Evolutionary conservation across 2,797 vertebrate species (phyloP).

Genomic region (Malacoctenus gilli): DNA sequence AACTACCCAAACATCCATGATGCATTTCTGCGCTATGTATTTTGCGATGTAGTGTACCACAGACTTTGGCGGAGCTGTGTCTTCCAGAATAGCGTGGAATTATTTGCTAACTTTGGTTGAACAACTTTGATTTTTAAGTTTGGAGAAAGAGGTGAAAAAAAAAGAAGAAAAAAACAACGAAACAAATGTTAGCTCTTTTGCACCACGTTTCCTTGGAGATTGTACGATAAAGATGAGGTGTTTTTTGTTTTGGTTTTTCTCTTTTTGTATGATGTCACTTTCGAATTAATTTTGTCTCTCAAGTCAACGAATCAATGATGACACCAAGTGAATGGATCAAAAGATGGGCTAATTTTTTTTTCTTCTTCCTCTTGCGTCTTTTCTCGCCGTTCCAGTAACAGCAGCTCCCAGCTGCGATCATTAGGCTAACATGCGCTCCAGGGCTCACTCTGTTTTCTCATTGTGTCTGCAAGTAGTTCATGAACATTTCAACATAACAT

Average conservation of each 20-base stretch:
- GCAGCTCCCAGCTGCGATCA: slow-evolving; percentile 55
- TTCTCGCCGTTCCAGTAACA: slow-evolving; percentile 58
- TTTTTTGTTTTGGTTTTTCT: too few relatives aligned
- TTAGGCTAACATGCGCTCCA: slow-evolving; percentile 61
- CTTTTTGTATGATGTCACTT: slow-evolving; percentile 55
- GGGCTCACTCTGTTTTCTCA: slow-evolving; percentile 66
- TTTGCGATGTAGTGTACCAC: slow-evolving; percentile 58
- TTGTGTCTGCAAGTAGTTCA: slow-evolving; percentile 71
- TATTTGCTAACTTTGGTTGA: slow-evolving; percentile 45
- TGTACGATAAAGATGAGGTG: slow-evolving; percentile 45
- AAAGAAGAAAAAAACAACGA: too few relatives aligned
- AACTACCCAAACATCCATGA: slow-evolving; percentile 62
- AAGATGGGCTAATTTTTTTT: slow-evolving; percentile 51
- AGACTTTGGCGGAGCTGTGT: slow-evolving; percentile 64
- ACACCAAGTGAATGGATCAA: slow-evolving; percentile 48
- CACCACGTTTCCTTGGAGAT: slow-evolving; percentile 48
- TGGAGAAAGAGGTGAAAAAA: too few relatives aligned
- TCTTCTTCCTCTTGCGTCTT: slow-evolving; percentile 46
- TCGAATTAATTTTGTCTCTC: slow-evolving; percentile 44
- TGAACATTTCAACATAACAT: slow-evolving; percentile 72
- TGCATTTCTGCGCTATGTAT: slow-evolving; percentile 62
- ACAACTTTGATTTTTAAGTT: slow-evolving; percentile 27
- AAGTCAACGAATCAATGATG: slow-evolving; percentile 51
- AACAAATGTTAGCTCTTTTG: slow-evolving; percentile 35
- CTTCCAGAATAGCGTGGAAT: slow-evolving; percentile 62